Percentiles rank a stretch among this genome's conserved stretches.
phyloP scores from a whole-genome alignment of 2,888 invertebrate genomes.

The Dermolepida albohirtum region DNA sequence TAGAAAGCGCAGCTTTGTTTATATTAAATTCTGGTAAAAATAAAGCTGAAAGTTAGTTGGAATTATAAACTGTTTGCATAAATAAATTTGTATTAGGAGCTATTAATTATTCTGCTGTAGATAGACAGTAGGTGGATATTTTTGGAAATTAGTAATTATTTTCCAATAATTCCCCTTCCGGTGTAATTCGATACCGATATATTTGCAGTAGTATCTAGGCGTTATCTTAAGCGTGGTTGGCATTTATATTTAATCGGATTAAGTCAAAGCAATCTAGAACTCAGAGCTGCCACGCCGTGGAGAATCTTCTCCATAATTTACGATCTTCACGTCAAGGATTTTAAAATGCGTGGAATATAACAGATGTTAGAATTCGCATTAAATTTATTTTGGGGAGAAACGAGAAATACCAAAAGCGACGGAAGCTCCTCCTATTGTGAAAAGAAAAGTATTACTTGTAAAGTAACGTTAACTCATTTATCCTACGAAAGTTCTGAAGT shows the following conservation, averaged over 20 bases:
- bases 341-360: constrained; percentile 39
- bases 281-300: constrained; percentile 7
- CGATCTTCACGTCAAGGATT: constrained; percentile 34
- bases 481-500: neutral
- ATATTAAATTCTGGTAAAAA: too few relatives aligned
- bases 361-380: constrained; percentile 34
- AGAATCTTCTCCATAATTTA: constrained; percentile 31
- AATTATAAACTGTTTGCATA: too few relatives aligned
- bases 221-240: constrained; percentile 27
- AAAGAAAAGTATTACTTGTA: constrained; percentile 1
- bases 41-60: too few relatives aligned
- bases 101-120: too few relatives aligned
- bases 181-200: too few relatives aligned
- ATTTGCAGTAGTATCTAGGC: constrained; percentile 5
- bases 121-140: too few relatives aligned
- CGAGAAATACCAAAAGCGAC: constrained; percentile 14
- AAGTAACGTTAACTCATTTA: constrained; percentile 15
- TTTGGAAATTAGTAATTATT: too few relatives aligned
- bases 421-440: neutral
- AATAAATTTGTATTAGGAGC: too few relatives aligned
- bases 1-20: too few relatives aligned
- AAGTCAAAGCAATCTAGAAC: constrained; percentile 33
- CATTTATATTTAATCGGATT: constrained; percentile 39
- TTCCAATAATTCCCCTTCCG: too few relatives aligned
- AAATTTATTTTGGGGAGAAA: constrained; percentile 26